Evolutionary conservation across 2,797 vertebrate species (phyloP), one percentile per base, ranked within the genome.

Genomic region (Thunnus albacares): DNA sequence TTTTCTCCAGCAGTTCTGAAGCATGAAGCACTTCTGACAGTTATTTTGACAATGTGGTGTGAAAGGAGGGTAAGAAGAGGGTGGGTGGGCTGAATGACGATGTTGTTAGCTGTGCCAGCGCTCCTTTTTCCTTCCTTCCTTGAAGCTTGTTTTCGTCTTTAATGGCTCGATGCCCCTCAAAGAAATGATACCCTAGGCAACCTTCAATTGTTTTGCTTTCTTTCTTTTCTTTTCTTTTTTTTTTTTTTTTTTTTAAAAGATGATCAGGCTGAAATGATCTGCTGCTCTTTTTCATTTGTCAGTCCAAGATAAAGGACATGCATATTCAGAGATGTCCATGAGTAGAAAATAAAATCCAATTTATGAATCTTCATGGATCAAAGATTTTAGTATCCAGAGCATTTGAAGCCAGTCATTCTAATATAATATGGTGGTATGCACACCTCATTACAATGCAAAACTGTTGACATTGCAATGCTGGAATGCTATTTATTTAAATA

Each of bases 41-140:
- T 88, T 90, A 90, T 89, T 89, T 87, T 93, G 92, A 94, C 90
- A 87, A 80, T 86, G 82, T 76, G 66, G 75, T 81, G 71, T 78
- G 77, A 79, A 88, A 85, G 67, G 70, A 78, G 83, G 84, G 79
- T 79, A 70, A 80, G 79, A 73, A 75, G 80, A 77, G 78, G 80
- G 87, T 82, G 87, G 80, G 84, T 66, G 72, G 84, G 85, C 71
- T 74, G 78, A 81, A 77, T 88, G 87, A 94, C 73, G 71, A 80
- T 88, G 84, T 86, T 89, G 88, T 89, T 93, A 80, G 79, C 66
- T 49, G 77, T 85, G 88, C 79, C 79, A 85, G 61, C 47, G 7
- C 62, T 71, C 20, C 53, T 67, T 75, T 80, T 85, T 73, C 78
- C 58, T 67, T 59, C 41, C 43, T 80, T 83, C 61, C 85, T 76